Base-by-base conservation (phyloP, 2,797 vertebrate species). In the Tokudaia tokunoshimensis region DNA sequence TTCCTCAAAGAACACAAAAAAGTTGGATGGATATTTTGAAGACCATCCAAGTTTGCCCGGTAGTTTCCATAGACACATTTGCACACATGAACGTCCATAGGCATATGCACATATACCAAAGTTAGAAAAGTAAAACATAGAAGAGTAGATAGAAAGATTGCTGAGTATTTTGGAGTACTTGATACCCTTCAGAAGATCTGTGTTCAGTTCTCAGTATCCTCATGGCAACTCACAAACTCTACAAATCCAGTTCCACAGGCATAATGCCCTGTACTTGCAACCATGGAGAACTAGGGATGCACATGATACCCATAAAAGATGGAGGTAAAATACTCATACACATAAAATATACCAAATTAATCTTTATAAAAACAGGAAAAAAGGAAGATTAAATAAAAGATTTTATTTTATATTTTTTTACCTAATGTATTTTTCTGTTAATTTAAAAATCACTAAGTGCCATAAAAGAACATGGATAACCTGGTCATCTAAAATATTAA, bases 401-500 rank as follows among this genome's bases (percentile, higher is more conserved):
- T 57, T 57, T 50, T 3, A 14, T 57, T 59, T 90, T 11, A 80
- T 20, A 26, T 47, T 41, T 4, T 63, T 41, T 84, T 24, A 47
- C 67, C 1, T 74, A 41, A 29, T 63, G 12, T 7, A 2, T 29
- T 85, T 76, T 20, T n/a, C 50, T 6, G 1, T 13, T 55, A 63
- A 61, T 57, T 91, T 44, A 86, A 95, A 95, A 93, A 87, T 3
- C 24, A 26, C 59, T 75, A 87, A 89, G 29, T 47, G 2, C 24
- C 3, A 1, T 61, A 52, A 92, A 92, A n/a, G 85, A 55, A 24
- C 74, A 76, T 59, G 79, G 75, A 57, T 96, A 97, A 94, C 67
- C 2, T 88, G 95, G 75, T 97, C 83, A 97, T 87, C 44, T 97
- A 55, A 98, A 96, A 97, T 97, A 93, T 82, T 94, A 95, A 96